Evolutionary conservation across 2,113 vertebrate species (phyloP).

Genomic region (Larimichthys crocea): DNA sequence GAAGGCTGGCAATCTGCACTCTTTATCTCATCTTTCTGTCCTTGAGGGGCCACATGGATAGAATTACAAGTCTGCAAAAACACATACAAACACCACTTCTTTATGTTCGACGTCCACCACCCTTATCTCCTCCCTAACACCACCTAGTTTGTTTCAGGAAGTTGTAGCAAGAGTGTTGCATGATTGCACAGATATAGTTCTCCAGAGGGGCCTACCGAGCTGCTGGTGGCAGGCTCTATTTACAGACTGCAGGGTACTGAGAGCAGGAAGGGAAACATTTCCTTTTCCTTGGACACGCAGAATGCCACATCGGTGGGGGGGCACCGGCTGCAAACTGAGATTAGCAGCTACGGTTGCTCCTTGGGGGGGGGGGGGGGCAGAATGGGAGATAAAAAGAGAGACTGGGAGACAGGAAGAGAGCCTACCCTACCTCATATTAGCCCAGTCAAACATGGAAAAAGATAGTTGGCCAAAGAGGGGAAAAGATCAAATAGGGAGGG

Average conservation of each 20-base stretch:
- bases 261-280: conserved; percentile 76
- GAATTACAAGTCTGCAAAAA: conserved; percentile 22
- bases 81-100: conserved; percentile 5
- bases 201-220: conserved; percentile 43
- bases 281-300: conserved; percentile 73
- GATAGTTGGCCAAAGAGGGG: not conserved
- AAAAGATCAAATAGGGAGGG: conserved; percentile 1
- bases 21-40: conserved; percentile 16
- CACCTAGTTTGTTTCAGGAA: conserved; percentile 62
- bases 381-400: conserved; percentile 45
- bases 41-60: not conserved
- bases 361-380: conserved; percentile 29
- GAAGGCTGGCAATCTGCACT: not conserved
- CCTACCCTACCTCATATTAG: not conserved
- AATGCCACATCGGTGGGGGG: conserved; percentile 64
- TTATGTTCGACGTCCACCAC: conserved; percentile 6
- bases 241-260: conserved; percentile 66
- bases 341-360: conserved; percentile 68
- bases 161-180: conserved; percentile 61
- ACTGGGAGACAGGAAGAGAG: conserved; percentile 42
- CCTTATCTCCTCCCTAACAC: conserved; percentile 53
- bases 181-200: conserved; percentile 71
- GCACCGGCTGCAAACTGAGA: conserved; percentile 75
- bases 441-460: conserved; percentile 41
- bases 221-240: conserved; percentile 73